These are phyloP conservation scores for Chelonus insularis DNA, from an alignment of 1,140 invertebrate species.

Conservation along the genomic window DNA sequence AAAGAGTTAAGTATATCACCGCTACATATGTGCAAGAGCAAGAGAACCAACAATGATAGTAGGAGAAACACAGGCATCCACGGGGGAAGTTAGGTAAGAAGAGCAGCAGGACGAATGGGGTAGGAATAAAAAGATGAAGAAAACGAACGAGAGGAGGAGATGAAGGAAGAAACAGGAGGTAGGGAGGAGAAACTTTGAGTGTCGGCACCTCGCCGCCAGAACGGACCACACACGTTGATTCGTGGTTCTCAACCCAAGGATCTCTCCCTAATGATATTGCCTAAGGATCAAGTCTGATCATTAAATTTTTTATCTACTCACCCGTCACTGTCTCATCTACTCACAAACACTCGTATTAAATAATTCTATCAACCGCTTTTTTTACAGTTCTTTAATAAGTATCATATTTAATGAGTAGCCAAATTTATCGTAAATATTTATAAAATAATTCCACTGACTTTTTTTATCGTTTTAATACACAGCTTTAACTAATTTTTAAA, in stretches of 20 bases:
- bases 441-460: no score
- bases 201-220: constrained; percentile 60
- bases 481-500: no score
- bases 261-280: constrained; percentile 18
- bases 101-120: constrained; percentile 30
- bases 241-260: constrained; percentile 52
- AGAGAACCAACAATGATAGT: constrained; percentile 24
- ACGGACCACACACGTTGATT: constrained; percentile 60
- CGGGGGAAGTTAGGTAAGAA: constrained; percentile 25
- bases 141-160: constrained; percentile 35
- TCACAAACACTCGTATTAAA: no score
- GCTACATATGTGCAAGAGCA: constrained; percentile 7
- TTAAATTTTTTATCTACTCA: no score
- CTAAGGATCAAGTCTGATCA: no score
- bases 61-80: constrained; percentile 29
- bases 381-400: no score
- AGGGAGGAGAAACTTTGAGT: constrained; percentile 52
- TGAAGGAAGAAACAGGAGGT: constrained; percentile 32
- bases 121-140: constrained; percentile 25
- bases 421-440: no score
- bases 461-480: no score
- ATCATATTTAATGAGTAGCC: no score
- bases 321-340: no score
- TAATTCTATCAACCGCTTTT: no score
- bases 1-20: constrained; percentile 13